Conservation (phyloP, 2,797 vertebrate species). For the Xenops minutus region DNA sequence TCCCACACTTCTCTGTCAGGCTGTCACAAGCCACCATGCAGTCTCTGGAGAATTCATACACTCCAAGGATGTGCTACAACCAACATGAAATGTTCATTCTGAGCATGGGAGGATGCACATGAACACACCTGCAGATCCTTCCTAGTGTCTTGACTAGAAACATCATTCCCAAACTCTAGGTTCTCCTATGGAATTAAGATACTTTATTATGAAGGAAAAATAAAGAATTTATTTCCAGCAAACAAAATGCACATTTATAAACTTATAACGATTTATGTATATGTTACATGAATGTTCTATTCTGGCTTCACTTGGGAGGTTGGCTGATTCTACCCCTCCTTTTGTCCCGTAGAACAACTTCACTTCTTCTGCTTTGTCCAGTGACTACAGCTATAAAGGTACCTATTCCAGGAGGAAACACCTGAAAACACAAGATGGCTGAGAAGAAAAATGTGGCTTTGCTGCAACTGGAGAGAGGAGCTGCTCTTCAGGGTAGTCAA, state of each 20-base stretch:
- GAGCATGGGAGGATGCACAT: not conserved
- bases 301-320: not conserved
- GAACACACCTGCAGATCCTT: not conserved
- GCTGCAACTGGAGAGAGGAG: not conserved
- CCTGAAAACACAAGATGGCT: not conserved
- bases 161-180: not conserved
- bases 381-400: not conserved
- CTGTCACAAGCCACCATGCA: not conserved
- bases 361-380: not conserved
- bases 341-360: not conserved
- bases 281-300: not conserved
- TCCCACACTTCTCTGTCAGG: not conserved
- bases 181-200: not conserved
- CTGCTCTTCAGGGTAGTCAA: not conserved
- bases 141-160: not conserved
- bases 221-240: not conserved
- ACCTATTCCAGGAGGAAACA: not conserved
- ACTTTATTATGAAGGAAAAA: not conserved
- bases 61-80: not conserved
- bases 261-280: not conserved
- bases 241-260: not conserved
- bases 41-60: not conserved
- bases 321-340: not conserved
- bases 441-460: not conserved
- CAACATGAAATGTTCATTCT: fast-evolving